Evolutionary conservation across 2,888 invertebrate genomes (phyloP).

Genomic region (Brachypalpus laphriformis): DNA sequence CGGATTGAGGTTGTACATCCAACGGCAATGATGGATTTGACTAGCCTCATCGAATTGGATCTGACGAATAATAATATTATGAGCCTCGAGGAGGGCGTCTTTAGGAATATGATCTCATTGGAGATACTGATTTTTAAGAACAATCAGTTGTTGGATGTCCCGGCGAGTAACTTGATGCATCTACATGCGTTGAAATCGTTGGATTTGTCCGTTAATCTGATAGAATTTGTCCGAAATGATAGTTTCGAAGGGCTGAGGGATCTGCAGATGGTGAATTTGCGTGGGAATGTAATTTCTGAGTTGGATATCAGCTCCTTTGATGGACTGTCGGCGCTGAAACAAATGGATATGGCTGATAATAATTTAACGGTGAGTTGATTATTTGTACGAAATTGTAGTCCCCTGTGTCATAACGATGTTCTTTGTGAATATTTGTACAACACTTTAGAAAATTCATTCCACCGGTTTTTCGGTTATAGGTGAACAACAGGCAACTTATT

Average conservation of each 20-base stretch:
- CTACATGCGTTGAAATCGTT: slow-evolving; percentile 88
- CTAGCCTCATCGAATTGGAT: slow-evolving; percentile 88
- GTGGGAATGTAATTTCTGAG: slow-evolving; percentile 90
- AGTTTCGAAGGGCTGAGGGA: slow-evolving; percentile 89
- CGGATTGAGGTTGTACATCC: slow-evolving; percentile 89
- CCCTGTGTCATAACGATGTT: too few relatives aligned
- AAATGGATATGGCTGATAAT: slow-evolving; percentile 91
- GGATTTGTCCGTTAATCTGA: slow-evolving; percentile 91
- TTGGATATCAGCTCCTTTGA: slow-evolving; percentile 89
- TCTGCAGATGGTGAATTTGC: slow-evolving; percentile 88
- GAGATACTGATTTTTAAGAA: slow-evolving; percentile 89
- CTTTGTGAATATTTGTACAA: neutral
- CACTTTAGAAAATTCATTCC: too few relatives aligned
- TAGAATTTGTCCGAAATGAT: slow-evolving; percentile 88
- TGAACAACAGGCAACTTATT: too few relatives aligned
- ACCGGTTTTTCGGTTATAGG: too few relatives aligned
- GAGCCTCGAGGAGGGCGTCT: slow-evolving; percentile 88
- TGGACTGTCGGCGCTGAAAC: slow-evolving; percentile 88
- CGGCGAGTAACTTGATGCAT: slow-evolving; percentile 87
- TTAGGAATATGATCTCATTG: slow-evolving; percentile 88
- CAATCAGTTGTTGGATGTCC: slow-evolving; percentile 91
- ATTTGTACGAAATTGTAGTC: too few relatives aligned
- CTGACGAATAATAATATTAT: slow-evolving; percentile 90
- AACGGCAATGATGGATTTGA: slow-evolving; percentile 91
- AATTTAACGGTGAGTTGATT: slow-evolving; percentile 86